Base-by-base conservation (phyloP, 2,113 vertebrate genomes). In the Uria lomvia region DNA sequence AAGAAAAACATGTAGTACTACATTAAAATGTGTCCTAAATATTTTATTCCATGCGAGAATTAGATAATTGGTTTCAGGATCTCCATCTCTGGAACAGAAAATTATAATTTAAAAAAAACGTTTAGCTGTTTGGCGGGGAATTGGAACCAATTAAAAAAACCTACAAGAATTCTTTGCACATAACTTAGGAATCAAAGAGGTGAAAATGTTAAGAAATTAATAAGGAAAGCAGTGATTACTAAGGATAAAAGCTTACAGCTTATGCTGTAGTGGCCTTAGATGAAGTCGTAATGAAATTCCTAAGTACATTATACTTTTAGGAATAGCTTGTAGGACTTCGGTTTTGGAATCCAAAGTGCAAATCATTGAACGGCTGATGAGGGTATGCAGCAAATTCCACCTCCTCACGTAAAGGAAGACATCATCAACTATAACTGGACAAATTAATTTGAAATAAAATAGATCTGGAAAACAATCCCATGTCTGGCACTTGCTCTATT, bases 81-180 rank as follows among this genome's bases (percentile, higher is more conserved):
- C 68, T 96, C 60, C 26, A 92, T 63, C 50, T 80, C 76, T 29
- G 50, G 74, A 87, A 93, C 30, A 94, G 71, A 96, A 91, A 86
- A 73, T 56, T 71, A 77, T 60, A 0, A 49, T 80, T 81, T 16
- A 59, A 70, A 84, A 93, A 90, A 88, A 70, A 8, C n/a, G n/a
- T n/a, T n/a, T n/a, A 86, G 53, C 19, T 45, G 4, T 90, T 94
- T 49, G 43, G 32, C 76, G 50, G n/a, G 72, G 43, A 94, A 96
- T 45, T 79, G 27, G 66, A 86, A 67, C 22, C 11, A 32, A 56
- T 30, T 72, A 24, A 30, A 63, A 74, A 88, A 74, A 53, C 9
- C 22, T 60, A 6, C 47, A 55, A 84, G 36, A 88, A 78, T 43
- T 29, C 29, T 73, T 75, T 42, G 9, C 6, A 74, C 2, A 27